These are phyloP conservation scores for Alauda arvensis DNA, from an alignment of 2,797 vertebrate species.

Conservation along the genomic window DNA sequence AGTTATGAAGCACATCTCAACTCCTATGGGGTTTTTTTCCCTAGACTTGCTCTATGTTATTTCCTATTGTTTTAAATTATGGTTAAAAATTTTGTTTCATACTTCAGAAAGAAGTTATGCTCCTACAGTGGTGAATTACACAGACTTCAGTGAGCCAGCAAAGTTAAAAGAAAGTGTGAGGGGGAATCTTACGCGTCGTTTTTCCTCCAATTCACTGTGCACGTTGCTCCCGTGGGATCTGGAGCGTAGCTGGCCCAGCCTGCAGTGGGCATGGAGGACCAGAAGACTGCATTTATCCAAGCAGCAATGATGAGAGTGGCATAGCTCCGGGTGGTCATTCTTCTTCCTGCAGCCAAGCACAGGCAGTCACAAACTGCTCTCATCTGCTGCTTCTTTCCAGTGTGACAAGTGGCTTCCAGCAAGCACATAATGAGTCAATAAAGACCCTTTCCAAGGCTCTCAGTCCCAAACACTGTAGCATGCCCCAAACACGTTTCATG, in stretches of 20 bases:
- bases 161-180: not conserved
- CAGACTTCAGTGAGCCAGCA: not conserved
- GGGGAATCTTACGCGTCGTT: conserved; percentile 83
- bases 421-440: not conserved
- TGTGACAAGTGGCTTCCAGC: not conserved
- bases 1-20: not conserved
- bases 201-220: conserved; percentile 93
- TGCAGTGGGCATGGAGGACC: conserved; percentile 87
- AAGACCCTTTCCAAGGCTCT: not conserved
- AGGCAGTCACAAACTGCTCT: not conserved
- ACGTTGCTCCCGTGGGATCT: conserved; percentile 93
- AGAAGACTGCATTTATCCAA: conserved; percentile 94
- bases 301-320: conserved; percentile 84
- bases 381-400: not conserved
- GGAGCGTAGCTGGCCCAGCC: conserved; percentile 94
- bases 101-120: not conserved
- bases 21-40: not conserved
- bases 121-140: not conserved
- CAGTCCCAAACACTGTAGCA: not conserved
- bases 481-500: not conserved
- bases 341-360: conserved; percentile 78
- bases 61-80: not conserved
- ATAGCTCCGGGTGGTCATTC: conserved; percentile 83
- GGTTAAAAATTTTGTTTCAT: not conserved
- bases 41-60: not conserved